Conservation (phyloP, 2,113 vertebrate genomes). For the Stegostoma tigrinum region DNA sequence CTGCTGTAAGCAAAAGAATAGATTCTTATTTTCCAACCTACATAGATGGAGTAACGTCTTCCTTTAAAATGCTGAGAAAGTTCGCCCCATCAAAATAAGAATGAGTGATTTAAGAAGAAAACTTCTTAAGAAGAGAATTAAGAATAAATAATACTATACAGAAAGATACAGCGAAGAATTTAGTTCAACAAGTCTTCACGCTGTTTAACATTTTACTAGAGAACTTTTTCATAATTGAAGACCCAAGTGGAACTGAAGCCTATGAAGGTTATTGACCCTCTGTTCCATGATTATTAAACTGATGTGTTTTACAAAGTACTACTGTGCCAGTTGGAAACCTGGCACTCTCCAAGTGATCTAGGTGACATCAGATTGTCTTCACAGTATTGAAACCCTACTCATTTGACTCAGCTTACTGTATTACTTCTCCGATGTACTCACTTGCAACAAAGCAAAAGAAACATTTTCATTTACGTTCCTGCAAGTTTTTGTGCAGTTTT, state of each 20-base stretch:
- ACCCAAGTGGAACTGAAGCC: background rate
- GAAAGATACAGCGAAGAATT: background rate
- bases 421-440: constrained; percentile 15
- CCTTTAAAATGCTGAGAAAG: background rate
- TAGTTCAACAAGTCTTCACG: background rate
- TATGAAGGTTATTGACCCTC: background rate
- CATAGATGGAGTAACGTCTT: background rate
- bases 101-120: background rate
- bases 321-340: background rate
- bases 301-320: background rate
- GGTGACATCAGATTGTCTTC: background rate
- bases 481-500: constrained; percentile 18
- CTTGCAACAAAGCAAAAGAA: background rate
- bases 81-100: background rate
- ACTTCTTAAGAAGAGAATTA: background rate
- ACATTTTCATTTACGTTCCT: background rate
- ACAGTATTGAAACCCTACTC: background rate
- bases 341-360: background rate
- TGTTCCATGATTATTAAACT: background rate
- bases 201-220: background rate
- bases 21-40: background rate
- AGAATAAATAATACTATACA: background rate
- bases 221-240: background rate
- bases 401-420: constrained; percentile 8
- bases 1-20: background rate